A percentile compares a stretch with the other conserved stretches of the same genome.
phyloP scores from a whole-genome alignment of 2,888 invertebrate genomes.

The Tinea pellionella region DNA sequence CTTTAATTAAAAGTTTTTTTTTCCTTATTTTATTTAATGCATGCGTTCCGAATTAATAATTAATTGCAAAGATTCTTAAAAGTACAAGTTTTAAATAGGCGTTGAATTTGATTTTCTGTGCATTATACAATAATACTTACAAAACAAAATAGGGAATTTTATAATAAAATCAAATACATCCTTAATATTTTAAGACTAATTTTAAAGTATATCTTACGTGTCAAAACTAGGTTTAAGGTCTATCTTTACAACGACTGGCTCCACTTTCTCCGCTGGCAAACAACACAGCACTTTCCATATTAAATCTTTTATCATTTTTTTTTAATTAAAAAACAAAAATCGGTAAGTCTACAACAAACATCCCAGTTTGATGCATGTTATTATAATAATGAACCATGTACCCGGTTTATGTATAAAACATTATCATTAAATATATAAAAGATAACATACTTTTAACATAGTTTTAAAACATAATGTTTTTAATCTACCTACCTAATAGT shows the following conservation, averaged over 20 bases:
- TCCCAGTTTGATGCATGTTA: background rate
- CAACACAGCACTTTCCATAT: background rate
- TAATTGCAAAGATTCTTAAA: no score
- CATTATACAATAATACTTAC: no score
- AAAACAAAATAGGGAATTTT: no score
- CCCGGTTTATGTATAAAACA: background rate
- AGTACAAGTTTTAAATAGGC: no score
- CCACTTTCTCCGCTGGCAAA: background rate
- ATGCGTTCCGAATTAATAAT: no score
- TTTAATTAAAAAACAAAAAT: background rate
- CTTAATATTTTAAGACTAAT: no score
- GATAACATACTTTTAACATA: background rate
- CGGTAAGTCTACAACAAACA: no score
- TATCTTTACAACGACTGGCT: background rate
- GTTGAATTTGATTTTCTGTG: no score
- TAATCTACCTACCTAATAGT: background rate
- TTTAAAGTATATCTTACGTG: background rate
- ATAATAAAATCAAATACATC: no score
- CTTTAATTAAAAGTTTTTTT: no score
- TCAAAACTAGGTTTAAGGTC: no score
- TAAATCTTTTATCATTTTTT: background rate
- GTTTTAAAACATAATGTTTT: background rate
- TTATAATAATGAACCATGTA: background rate
- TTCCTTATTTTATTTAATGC: no score
- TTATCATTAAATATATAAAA: background rate